phyloP scores from a whole-genome alignment of 2,797 vertebrate genomes.

The Danio tinwini region DNA sequence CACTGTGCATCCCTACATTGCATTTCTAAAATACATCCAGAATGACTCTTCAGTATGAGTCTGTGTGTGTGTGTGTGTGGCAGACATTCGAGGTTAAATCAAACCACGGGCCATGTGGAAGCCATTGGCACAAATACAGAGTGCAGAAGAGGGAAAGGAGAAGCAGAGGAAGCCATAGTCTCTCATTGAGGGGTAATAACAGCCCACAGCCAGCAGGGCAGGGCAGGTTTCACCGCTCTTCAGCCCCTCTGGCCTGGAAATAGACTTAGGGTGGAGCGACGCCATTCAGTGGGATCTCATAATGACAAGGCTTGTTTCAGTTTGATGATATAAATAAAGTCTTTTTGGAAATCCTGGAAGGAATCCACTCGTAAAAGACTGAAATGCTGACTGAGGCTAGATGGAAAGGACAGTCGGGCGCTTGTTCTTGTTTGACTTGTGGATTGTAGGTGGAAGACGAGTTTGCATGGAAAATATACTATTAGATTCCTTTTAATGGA shows the following conservation, averaged over 20 bases:
- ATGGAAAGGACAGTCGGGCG: constrained; percentile 4
- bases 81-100: constrained; percentile 5
- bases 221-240: constrained; percentile 39
- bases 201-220: constrained; percentile 39
- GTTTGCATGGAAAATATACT: not conserved
- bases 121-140: constrained; percentile 41
- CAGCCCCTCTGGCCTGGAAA: constrained; percentile 54
- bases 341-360: constrained; percentile 46
- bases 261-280: constrained; percentile 57
- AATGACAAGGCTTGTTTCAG: constrained; percentile 60
- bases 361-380: constrained; percentile 33
- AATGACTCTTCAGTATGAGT: not conserved
- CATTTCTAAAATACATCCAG: constrained; percentile 5
- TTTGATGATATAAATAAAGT: constrained; percentile 60
- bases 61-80: constrained; percentile 18
- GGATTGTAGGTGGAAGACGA: not conserved
- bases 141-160: not conserved
- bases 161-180: constrained; percentile 43
- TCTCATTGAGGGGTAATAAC: constrained; percentile 63
- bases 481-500: not conserved
- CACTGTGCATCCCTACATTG: no score
- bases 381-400: constrained; percentile 33
- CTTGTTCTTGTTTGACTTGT: constrained; percentile 18
- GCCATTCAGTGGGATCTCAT: constrained; percentile 39
- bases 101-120: constrained; percentile 45